phyloP scores from a whole-genome alignment of 2,797 vertebrate genomes.

The Erethizon dorsatum region DNA sequence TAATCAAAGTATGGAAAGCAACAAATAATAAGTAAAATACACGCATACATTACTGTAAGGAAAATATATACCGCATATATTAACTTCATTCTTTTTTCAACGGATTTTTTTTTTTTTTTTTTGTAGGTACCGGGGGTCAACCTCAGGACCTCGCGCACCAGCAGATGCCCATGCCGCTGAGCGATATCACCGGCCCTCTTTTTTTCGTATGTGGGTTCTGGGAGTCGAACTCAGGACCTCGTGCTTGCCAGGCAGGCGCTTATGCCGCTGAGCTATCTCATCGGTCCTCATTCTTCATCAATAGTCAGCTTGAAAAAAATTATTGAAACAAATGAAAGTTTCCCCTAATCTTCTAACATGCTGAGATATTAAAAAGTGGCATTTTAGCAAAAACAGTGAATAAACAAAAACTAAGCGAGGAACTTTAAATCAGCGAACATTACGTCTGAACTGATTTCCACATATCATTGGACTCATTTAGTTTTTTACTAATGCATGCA shows the following conservation, averaged over 20 bases:
- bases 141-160: too few species aligned
- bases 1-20: background rate
- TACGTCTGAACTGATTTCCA: slow-evolving; percentile 20
- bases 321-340: slow-evolving; percentile 36
- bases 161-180: too few species aligned
- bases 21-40: slow-evolving; percentile 6
- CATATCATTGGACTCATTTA: background rate
- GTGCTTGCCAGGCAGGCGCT: too few species aligned
- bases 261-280: too few species aligned
- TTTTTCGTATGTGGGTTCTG: too few species aligned
- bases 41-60: background rate
- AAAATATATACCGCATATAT: background rate
- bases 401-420: slow-evolving; percentile 11
- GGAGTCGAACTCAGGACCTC: too few species aligned
- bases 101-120: too few species aligned
- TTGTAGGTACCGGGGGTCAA: too few species aligned
- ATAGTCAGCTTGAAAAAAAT: slow-evolving; percentile 23
- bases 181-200: too few species aligned
- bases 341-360: background rate
- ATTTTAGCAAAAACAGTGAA: slow-evolving; percentile 39
- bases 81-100: slow-evolving; percentile 11
- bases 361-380: background rate
- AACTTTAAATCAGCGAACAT: slow-evolving; percentile 58
- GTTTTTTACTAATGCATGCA: slow-evolving; percentile 8
- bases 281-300: background rate